Evolutionary conservation across 2,888 invertebrate species (phyloP).

Genomic region (Ormyrus rosae): DNA sequence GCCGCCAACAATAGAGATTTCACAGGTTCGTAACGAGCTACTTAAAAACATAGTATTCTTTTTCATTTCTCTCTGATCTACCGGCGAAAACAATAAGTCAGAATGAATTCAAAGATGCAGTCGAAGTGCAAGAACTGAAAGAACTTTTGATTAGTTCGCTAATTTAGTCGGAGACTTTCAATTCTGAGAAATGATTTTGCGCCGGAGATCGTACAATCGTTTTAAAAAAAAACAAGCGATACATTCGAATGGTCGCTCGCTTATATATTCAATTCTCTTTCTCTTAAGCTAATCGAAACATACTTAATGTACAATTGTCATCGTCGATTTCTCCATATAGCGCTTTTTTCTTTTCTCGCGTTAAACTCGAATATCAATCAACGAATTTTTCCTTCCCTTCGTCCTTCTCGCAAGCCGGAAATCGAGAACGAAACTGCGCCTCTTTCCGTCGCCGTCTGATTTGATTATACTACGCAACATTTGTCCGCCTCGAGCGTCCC

Average conservation of each 20-base stretch:
- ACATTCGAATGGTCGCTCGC: too few relatives aligned
- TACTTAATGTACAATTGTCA: conserved; percentile 28
- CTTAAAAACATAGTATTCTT: too few relatives aligned
- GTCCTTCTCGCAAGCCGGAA: conserved; percentile 59
- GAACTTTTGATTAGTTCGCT: too few relatives aligned
- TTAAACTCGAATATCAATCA: conserved; percentile 25
- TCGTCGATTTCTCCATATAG: conserved; percentile 25
- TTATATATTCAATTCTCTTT: background rate
- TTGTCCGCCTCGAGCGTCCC: conserved; percentile 64
- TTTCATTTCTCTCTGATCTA: too few relatives aligned
- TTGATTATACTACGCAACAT: conserved; percentile 75
- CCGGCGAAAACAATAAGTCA: too few relatives aligned
- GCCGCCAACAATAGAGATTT: background rate
- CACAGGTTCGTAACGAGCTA: background rate
- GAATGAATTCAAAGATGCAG: too few relatives aligned
- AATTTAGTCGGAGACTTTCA: too few relatives aligned
- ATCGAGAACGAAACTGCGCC: conserved; percentile 66
- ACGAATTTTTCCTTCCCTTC: conserved; percentile 2
- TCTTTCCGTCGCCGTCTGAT: conserved; percentile 70
- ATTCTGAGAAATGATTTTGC: too few relatives aligned
- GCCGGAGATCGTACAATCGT: too few relatives aligned
- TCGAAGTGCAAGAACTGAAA: too few relatives aligned
- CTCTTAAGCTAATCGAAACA: conserved; percentile 26
- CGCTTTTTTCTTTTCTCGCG: background rate
- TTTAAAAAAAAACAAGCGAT: conserved; percentile 6